phyloP scores from a whole-genome alignment of 2,888 invertebrate species.

The Alentia gelatinosa region DNA sequence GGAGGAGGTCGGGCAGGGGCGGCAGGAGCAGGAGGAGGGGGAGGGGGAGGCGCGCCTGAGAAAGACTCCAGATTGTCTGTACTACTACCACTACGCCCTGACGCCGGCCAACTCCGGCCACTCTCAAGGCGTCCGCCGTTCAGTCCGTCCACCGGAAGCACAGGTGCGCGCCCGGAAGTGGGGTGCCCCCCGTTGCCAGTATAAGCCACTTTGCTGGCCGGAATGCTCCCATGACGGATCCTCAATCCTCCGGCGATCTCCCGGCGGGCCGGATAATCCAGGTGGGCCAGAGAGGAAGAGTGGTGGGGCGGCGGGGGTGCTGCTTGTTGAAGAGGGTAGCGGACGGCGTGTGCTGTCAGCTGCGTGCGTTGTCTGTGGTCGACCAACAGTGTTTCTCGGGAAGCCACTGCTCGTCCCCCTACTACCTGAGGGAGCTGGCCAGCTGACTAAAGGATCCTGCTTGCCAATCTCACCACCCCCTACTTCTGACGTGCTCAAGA shows the following conservation, averaged over 20 bases:
- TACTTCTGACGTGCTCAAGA: background rate
- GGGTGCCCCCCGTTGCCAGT: background rate
- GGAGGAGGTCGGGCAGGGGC: background rate
- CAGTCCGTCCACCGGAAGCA: background rate
- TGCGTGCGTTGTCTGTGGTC: too few relatives aligned
- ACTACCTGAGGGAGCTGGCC: background rate
- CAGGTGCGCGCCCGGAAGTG: slow-evolving; percentile 22
- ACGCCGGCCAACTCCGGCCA: background rate
- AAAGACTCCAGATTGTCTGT: slow-evolving; percentile 45
- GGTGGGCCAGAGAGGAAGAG: background rate
- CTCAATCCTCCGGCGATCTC: background rate
- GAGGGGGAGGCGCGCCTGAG: slow-evolving; percentile 8
- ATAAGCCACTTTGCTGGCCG: background rate
- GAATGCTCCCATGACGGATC: background rate
- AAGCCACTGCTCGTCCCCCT: background rate
- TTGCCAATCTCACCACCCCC: background rate
- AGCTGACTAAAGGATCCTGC: background rate
- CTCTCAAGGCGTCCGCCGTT: background rate
- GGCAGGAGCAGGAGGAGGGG: background rate
- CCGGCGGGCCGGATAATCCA: background rate
- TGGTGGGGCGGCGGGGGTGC: background rate
- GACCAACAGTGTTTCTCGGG: too few relatives aligned
- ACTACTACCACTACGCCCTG: slow-evolving; percentile 7
- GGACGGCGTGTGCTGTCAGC: too few relatives aligned
- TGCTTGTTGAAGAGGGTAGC: background rate